Percentiles rank a stretch among this genome's conserved stretches.
phyloP scores from a whole-genome alignment of 2,888 invertebrate genomes.

The Rhopalosiphum nymphaeae region DNA sequence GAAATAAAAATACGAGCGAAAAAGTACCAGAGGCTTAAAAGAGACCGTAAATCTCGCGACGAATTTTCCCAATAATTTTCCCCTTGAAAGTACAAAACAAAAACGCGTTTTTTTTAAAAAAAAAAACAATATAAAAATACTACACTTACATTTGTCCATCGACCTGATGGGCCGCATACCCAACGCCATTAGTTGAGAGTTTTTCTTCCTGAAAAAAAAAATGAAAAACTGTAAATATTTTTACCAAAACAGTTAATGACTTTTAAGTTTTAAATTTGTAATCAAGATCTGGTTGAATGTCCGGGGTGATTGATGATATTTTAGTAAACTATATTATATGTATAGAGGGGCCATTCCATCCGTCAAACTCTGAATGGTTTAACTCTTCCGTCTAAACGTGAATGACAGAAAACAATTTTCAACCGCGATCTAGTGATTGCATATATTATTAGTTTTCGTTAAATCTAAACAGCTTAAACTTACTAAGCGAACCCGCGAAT shows the following conservation, averaged over 20 bases:
- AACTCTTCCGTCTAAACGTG: slow-evolving; percentile 17
- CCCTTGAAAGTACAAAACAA: slow-evolving; percentile 40
- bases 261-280: slow-evolving; percentile 63
- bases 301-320: slow-evolving; percentile 57
- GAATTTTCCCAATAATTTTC: slow-evolving; percentile 64
- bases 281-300: slow-evolving; percentile 56
- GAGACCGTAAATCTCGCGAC: slow-evolving; percentile 63
- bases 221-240: slow-evolving; percentile 30
- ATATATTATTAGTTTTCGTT: slow-evolving; percentile 44
- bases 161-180: slow-evolving; percentile 62
- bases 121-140: slow-evolving; percentile 25
- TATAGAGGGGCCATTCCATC: background rate
- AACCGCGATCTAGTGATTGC: background rate
- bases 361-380: slow-evolving; percentile 46
- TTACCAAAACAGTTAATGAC: slow-evolving; percentile 55
- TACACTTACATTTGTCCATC: slow-evolving; percentile 63
- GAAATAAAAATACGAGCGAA: slow-evolving; percentile 59
- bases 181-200: slow-evolving; percentile 49
- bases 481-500: background rate
- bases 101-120: slow-evolving; percentile 28
- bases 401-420: slow-evolving; percentile 59
- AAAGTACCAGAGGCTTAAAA: slow-evolving; percentile 60
- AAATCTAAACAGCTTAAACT: background rate
- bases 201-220: slow-evolving; percentile 61
- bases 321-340: slow-evolving; percentile 7